Evolutionary conservation across 2,797 vertebrate genomes (phyloP).

Genomic region (Microchirus variegatus): DNA sequence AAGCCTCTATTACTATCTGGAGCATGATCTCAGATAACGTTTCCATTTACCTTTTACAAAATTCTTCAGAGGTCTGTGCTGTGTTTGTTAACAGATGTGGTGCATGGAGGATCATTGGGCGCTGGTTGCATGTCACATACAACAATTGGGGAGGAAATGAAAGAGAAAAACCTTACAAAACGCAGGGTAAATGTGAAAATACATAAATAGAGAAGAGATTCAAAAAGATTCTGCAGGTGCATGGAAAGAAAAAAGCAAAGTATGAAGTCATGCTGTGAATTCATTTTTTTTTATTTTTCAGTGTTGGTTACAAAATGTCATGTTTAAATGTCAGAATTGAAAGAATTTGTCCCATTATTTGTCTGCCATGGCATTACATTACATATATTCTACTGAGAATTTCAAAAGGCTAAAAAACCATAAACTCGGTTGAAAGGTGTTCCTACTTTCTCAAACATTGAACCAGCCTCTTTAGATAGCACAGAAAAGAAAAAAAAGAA

Average conservation of each 20-base stretch:
- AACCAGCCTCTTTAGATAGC: slow-evolving; percentile 41
- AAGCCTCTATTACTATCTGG: slow-evolving; percentile 55
- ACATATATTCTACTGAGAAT: slow-evolving; percentile 17
- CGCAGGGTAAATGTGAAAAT: no score
- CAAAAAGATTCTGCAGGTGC: not conserved
- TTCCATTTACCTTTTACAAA: slow-evolving; percentile 63
- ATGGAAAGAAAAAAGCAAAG: not conserved
- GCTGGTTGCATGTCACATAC: slow-evolving; percentile 2
- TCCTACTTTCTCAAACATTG: slow-evolving; percentile 30
- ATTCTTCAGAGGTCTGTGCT: slow-evolving; percentile 61
- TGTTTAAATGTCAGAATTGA: slow-evolving; percentile 1
- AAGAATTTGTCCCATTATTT: slow-evolving; percentile 25
- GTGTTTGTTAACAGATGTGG: slow-evolving; percentile 46
- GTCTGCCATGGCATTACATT: slow-evolving; percentile 15
- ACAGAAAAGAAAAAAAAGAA: slow-evolving; percentile 16
- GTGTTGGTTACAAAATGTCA: slow-evolving; percentile 3
- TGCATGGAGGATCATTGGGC: slow-evolving; percentile 26
- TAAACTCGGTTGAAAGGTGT: not conserved
- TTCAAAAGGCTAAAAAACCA: slow-evolving; percentile 24
- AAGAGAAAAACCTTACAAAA: no score
- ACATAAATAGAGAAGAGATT: no score
- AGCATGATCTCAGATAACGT: slow-evolving; percentile 63
- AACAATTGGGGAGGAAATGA: not conserved
- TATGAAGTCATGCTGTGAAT: no score
- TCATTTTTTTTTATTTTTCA: not conserved